Evolutionary conservation across 2,113 vertebrate genomes (phyloP).

Genomic region (Crotalus tigris): DNA sequence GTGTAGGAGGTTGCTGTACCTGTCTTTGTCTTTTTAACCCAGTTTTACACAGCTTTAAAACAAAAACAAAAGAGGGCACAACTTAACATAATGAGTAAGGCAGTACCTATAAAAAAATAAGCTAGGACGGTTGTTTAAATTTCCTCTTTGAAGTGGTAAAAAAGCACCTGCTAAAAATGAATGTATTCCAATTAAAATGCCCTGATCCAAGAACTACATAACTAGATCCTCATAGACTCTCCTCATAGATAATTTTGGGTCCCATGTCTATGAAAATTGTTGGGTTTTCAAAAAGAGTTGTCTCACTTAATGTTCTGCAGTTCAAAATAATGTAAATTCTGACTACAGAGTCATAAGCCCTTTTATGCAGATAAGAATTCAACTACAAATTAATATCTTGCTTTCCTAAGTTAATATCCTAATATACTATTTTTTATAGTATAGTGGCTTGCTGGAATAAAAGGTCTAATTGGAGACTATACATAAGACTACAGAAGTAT

Average conservation of each 20-base stretch:
- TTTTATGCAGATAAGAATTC: background rate
- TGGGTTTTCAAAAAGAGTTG: background rate
- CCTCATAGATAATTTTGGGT: background rate
- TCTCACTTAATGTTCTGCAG: background rate
- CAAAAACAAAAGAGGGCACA: constrained; percentile 69
- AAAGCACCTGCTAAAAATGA: background rate
- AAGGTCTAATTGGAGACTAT: background rate
- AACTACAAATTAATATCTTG: background rate
- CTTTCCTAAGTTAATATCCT: background rate
- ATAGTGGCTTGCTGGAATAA: constrained; percentile 12
- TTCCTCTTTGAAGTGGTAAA: background rate
- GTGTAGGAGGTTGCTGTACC: constrained; percentile 75
- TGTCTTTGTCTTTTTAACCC: constrained; percentile 82
- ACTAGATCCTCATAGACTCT: background rate
- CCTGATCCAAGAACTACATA: background rate
- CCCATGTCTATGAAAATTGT: background rate
- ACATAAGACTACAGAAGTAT: background rate
- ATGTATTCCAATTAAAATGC: background rate
- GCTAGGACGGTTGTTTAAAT: background rate
- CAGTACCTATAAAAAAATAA: background rate
- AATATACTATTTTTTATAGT: no score
- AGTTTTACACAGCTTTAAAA: constrained; percentile 78
- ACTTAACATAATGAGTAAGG: constrained; percentile 38
- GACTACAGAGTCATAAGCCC: background rate
- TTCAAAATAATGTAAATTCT: background rate